Evolutionary conservation across 2,888 invertebrate species (phyloP).

Genomic region (Pseudococcus longispinus): DNA sequence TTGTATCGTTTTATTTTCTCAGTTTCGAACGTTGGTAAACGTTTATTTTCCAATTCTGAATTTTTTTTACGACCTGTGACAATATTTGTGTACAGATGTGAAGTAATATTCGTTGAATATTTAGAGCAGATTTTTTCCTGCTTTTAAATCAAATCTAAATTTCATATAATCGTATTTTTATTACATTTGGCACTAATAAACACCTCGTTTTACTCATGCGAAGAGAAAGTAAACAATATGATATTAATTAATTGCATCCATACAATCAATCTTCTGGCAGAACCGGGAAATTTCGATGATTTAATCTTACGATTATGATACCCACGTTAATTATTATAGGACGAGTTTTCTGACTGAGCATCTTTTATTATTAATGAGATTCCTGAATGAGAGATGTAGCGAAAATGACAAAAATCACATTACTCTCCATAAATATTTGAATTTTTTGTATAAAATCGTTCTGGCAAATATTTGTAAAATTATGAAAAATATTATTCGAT

Average conservation of each 20-base stretch:
- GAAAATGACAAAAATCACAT: neutral
- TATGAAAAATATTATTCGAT: neutral
- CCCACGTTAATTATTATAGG: neutral
- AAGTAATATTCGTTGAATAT: neutral
- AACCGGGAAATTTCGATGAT: neutral
- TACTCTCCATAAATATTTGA: neutral
- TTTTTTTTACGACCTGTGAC: neutral
- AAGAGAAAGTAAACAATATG: constrained; percentile 24
- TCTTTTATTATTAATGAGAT: neutral
- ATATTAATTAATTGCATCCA: constrained; percentile 11
- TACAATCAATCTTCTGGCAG: neutral
- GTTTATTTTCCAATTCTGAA: neutral
- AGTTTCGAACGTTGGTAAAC: neutral
- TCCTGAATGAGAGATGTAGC: neutral
- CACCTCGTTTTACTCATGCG: neutral
- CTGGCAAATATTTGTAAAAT: neutral
- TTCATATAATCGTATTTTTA: neutral
- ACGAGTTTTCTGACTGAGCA: neutral
- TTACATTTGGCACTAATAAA: neutral
- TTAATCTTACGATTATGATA: neutral
- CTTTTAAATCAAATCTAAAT: neutral
- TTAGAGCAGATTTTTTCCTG: neutral
- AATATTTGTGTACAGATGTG: no score
- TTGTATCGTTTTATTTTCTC: neutral
- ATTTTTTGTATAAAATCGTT: neutral